These are phyloP conservation scores for Phocoena phocoena DNA, from an alignment of 2,113 vertebrate genomes.

Conservation along the genomic window DNA sequence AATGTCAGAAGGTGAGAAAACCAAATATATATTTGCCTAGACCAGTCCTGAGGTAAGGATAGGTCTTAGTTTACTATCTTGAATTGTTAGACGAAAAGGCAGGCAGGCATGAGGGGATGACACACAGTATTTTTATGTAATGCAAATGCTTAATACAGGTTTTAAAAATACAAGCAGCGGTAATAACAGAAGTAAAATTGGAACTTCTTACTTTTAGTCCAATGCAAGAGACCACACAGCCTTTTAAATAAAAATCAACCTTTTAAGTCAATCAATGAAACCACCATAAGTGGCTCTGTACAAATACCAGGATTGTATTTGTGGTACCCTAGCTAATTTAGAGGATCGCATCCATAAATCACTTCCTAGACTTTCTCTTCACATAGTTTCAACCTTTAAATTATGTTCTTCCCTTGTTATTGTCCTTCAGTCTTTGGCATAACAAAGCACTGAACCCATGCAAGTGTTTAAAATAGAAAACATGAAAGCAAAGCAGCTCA, in stretches of 20 bases:
- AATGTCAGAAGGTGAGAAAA: background rate
- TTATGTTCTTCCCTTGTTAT: conserved; percentile 5
- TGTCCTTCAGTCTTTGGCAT: background rate
- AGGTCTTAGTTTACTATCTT: background rate
- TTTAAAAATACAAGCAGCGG: conserved; percentile 5
- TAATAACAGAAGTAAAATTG: conserved; percentile 16
- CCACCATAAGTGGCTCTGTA: conserved; percentile 21
- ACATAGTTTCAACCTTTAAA: background rate
- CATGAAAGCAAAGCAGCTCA: background rate
- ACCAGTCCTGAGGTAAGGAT: background rate
- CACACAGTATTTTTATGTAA: background rate
- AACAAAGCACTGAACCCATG: background rate
- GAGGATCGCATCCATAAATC: conserved; percentile 37
- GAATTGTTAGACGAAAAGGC: background rate
- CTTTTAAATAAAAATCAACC: conserved; percentile 71
- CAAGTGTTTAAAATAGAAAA: conserved; percentile 30
- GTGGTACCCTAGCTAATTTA: conserved; percentile 12
- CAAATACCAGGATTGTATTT: background rate
- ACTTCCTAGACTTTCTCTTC: conserved; percentile 32
- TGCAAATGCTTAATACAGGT: background rate
- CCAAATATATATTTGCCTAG: background rate
- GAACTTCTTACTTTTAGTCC: conserved; percentile 30
- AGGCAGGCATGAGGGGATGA: background rate
- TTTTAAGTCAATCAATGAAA: conserved; percentile 74
- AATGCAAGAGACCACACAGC: conserved; percentile 48